Base-by-base conservation (phyloP, 2,888 invertebrate species). In the Pterostichus niger region DNA sequence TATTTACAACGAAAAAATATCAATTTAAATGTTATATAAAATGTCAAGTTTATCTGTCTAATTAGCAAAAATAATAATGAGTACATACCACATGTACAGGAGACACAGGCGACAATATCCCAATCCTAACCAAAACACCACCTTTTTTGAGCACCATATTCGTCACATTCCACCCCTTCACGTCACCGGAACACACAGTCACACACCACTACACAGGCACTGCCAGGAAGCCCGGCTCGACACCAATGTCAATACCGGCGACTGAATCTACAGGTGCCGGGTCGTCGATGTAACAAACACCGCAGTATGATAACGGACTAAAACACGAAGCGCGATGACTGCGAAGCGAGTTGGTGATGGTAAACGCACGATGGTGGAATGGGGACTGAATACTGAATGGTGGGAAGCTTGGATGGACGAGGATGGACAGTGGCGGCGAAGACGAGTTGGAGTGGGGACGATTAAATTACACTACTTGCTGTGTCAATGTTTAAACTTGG, bases 81-180 rank as follows among this genome's bases (percentile, higher is more conserved):
- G 9, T 52, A 10, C 52, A 52, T 52, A 52, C 6, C 59, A 10
- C 54, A 54, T 54, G 54, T 64, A 49, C 54, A 13, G 75, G 82
- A 11, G 73, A 15, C 33, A 68, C 68, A 24, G 82, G 56, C 82
- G 82, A 13, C 49, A 75, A 46, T 54, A 82, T 59, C 17, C 77
- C 77, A 56, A 77, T 40, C 17, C 77, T 24, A 15, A 54, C 77
- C n/a, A 77, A 35, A n/a, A 77, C 77, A 59, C 77, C 77, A 9
- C 77, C 56, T 40, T 77, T 77, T 15, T 77, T 77, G 9, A 77
- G 44, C 33, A 77, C 77, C 77, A 77, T 77, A 13, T 33, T 9
- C 33, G 24, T 40, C 54, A 56, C 44, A 11, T 24, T 7, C 46
- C 54, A n/a, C 11, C 9, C 77, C 3, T 24, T 10, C 13, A 15